Base-by-base conservation (phyloP, 2,797 vertebrate genomes). In the Ceryle rudis region DNA sequence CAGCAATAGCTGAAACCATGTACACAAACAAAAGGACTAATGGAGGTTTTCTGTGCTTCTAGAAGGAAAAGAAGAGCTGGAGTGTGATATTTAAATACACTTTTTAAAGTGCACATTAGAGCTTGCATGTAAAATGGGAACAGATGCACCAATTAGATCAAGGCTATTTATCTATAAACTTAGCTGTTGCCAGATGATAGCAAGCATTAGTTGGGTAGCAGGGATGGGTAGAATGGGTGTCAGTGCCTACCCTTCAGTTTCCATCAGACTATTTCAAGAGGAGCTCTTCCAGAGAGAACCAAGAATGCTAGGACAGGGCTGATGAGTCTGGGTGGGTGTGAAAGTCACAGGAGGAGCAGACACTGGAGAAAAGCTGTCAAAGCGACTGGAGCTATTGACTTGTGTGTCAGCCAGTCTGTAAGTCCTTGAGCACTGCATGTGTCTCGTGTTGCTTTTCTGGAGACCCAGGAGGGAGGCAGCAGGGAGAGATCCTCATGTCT, bases 31-130 rank as follows among this genome's bases (percentile, higher is more conserved):
- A 73, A 65, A 79, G 28, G 33, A 82, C 20, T 92, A 29, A 51
- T 81, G 17, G 37, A 25, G 39, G 20, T 20, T 65, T 86, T 78
- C 17, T 71, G 37, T 60, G 41, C 46, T 91, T 74, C 60, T 44
- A 73, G 75, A 79, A 85, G 60, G 33, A 78, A 81, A 88, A 70
- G 41, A 69, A 33, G 31, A 90, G 11, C 29, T n/a, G 9, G 29
- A 86, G n/a, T 72, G 46, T 57, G 61, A 28, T 93, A 91, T 62
- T 93, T 95, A 78, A 96, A 65, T 61, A 95, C 66, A 90, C 73
- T 77, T 86, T 86, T 69, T 37, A 58, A 93, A 94, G 58, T 81
- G 65, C 65, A 49, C 66, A 21, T 89, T 83, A 79, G 70, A 84
- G 70, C 44, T 93, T 90, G 41, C 16, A 29, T 83, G 41, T 72